Evolutionary conservation across 2,113 vertebrate species (phyloP).

Genomic region (Ancistrus triradiatus): DNA sequence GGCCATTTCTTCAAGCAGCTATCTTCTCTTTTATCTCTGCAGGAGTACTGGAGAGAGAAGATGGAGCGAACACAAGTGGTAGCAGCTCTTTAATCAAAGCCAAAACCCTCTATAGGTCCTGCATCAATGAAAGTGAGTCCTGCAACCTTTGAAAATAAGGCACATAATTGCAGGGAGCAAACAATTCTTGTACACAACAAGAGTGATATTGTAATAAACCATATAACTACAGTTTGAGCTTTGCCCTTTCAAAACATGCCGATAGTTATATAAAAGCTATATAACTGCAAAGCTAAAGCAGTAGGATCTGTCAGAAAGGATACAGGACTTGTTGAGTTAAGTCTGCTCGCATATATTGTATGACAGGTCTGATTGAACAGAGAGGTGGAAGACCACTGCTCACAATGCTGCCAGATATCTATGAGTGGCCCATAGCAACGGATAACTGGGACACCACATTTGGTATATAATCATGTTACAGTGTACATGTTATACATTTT

Average conservation of each 20-base stretch:
- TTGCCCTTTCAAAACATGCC: no score
- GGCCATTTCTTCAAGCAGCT: no score
- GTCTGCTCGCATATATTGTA: no score
- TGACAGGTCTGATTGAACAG: conserved; percentile 77
- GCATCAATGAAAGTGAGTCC: conserved; percentile 88
- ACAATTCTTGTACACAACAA: no score
- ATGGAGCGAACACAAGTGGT: conserved; percentile 49
- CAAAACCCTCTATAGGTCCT: conserved; percentile 88
- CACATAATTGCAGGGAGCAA: no score
- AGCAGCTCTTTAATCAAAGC: conserved; percentile 82
- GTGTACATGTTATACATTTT: not conserved
- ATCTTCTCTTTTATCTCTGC: conserved; percentile 49
- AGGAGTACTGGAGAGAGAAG: conserved; percentile 81
- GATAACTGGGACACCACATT: conserved; percentile 75
- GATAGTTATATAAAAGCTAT: no score
- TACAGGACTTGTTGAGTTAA: no score
- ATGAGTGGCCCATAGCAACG: conserved; percentile 86
- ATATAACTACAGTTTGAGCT: no score
- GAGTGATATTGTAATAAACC: no score
- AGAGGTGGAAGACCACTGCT: conserved; percentile 81
- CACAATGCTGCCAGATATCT: conserved; percentile 69
- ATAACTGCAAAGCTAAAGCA: no score
- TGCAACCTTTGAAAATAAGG: not conserved
- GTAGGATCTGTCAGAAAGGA: no score
- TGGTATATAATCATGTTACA: conserved; percentile 60